phyloP scores from a whole-genome alignment of 1,140 invertebrate species.

The Saccostrea cuccullata region DNA sequence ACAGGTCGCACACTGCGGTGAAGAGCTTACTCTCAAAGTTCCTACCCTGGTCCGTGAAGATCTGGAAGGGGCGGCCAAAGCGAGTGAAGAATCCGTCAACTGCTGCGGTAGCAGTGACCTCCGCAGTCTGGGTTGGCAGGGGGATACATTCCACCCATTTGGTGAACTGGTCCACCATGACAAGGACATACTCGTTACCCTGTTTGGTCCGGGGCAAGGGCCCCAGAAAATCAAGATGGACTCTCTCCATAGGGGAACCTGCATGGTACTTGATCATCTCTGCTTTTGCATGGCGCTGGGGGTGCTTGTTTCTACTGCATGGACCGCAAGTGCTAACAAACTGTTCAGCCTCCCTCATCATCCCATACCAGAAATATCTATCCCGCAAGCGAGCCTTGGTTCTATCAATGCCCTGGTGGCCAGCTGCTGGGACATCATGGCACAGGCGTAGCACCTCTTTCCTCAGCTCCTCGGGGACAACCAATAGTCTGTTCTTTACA shows the following conservation, averaged over 20 bases:
- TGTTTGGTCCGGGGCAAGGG: background rate
- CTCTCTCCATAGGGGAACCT: background rate
- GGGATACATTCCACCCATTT: too few species aligned
- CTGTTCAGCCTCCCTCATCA: too few species aligned
- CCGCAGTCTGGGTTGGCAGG: too few species aligned
- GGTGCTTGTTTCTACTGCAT: background rate
- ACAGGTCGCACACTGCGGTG: background rate
- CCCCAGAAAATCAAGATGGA: background rate
- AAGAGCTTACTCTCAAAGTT: background rate
- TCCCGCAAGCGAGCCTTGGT: too few species aligned
- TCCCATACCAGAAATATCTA: too few species aligned
- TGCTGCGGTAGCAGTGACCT: background rate
- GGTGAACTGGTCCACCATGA: too few species aligned
- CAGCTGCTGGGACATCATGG: background rate
- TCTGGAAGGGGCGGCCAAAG: background rate
- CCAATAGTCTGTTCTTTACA: background rate
- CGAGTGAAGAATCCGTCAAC: background rate
- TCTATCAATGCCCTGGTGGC: background rate
- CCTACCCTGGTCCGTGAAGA: too few species aligned
- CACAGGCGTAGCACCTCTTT: background rate
- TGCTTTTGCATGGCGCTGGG: background rate
- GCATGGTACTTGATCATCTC: background rate
- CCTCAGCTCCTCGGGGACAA: background rate
- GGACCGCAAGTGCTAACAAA: too few species aligned
- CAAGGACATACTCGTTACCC: too few species aligned